A percentile compares a stretch with the other conserved stretches of the same genome.
These are phyloP conservation scores for Rafetus swinhoei DNA, from an alignment of 2,113 vertebrate genomes.

Conservation along the genomic window DNA sequence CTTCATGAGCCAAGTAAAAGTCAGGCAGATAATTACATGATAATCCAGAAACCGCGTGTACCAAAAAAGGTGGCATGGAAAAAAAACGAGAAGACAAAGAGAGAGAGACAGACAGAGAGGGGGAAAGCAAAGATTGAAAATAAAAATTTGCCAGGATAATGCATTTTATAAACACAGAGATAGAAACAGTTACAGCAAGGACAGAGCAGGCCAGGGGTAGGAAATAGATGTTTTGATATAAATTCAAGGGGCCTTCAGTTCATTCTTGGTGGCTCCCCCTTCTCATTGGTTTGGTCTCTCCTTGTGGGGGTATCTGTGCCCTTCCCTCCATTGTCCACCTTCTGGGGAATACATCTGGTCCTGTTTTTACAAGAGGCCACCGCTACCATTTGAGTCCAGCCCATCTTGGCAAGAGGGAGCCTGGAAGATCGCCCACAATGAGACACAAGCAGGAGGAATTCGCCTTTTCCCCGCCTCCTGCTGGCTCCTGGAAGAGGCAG, in stretches of 20 bases:
- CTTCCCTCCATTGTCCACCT: conserved; percentile 70
- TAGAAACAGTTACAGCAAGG: conserved; percentile 86
- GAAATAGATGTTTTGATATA: conserved; percentile 77
- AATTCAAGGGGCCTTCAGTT: conserved; percentile 73
- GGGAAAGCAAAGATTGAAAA: conserved; percentile 78
- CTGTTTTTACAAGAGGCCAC: conserved; percentile 74
- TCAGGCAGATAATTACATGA: conserved; percentile 67
- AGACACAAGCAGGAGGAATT: conserved; percentile 55
- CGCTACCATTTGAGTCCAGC: conserved; percentile 79
- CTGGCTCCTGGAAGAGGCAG: conserved; percentile 52
- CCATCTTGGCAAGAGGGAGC: conserved; percentile 73
- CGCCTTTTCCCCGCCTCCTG: conserved; percentile 61
- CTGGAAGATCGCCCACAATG: conserved; percentile 46
- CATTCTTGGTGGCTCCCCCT: conserved; percentile 68
- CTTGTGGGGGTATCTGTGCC: conserved; percentile 57
- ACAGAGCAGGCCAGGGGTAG: conserved; percentile 78
- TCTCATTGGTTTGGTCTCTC: conserved; percentile 76
- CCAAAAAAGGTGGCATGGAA: conserved; percentile 42
- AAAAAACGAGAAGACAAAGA: background rate
- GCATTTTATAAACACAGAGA: conserved; percentile 87
- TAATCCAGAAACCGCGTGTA: conserved; percentile 75
- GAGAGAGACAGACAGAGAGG: background rate
- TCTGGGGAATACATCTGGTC: conserved; percentile 61
- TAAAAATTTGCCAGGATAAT: conserved; percentile 84
- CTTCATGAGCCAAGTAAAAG: conserved; percentile 61